phyloP scores from a whole-genome alignment of 2,888 invertebrate species.

The Cotesia congregata region DNA sequence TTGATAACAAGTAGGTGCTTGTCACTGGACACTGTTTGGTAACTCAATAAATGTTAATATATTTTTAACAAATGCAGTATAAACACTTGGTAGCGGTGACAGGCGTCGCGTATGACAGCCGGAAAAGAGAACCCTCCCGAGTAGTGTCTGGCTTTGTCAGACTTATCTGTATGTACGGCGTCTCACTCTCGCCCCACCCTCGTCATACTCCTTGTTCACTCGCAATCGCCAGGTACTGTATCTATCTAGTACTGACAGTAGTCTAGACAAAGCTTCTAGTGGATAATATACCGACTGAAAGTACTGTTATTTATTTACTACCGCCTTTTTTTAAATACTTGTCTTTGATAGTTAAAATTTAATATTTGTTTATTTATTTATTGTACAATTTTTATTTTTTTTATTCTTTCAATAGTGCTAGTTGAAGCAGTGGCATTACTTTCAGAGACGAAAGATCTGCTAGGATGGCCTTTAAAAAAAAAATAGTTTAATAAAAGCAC shows the following conservation, averaged over 20 bases:
- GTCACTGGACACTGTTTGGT: constrained; percentile 12
- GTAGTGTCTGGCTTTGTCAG: constrained; percentile 45
- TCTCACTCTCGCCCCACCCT: constrained; percentile 42
- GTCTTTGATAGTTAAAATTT: background rate
- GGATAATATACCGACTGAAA: constrained; percentile 31
- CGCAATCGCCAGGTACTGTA: background rate
- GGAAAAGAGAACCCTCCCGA: constrained; percentile 64
- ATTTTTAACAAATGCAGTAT: constrained; percentile 43
- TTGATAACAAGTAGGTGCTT: constrained; percentile 21
- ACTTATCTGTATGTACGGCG: constrained; percentile 34
- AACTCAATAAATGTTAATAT: constrained; percentile 6
- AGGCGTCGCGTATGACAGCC: constrained; percentile 62
- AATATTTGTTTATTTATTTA: background rate
- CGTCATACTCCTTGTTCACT: background rate
- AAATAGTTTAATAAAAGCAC: constrained; percentile 22
- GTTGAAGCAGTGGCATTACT: constrained; percentile 86
- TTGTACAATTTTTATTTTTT: background rate
- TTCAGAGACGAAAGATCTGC: constrained; percentile 90
- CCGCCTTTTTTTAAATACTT: background rate
- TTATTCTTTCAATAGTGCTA: constrained; percentile 81
- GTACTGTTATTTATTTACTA: background rate
- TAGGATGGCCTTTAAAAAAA: constrained; percentile 77
- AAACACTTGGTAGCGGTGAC: constrained; percentile 48
- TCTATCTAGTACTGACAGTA: background rate
- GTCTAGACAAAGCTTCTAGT: background rate